phyloP scores from a whole-genome alignment of 2,888 invertebrate species.

The Habroteleia sp. region DNA sequence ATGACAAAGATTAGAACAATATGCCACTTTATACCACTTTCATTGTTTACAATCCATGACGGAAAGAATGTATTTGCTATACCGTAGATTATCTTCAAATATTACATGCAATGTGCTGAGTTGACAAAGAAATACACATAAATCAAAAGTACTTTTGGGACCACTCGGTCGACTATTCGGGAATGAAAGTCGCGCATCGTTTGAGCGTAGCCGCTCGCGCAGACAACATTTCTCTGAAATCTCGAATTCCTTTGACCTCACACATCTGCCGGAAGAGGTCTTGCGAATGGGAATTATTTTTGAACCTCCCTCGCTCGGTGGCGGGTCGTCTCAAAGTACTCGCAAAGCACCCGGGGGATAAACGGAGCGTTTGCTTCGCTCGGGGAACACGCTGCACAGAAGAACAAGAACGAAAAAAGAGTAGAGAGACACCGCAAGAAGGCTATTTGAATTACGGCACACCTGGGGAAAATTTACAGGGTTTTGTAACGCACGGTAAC shows the following conservation, averaged over 20 bases:
- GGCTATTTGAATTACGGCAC: constrained; percentile 60
- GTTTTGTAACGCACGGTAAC: constrained; percentile 39
- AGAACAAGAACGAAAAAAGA: constrained; percentile 36
- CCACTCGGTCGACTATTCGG: constrained; percentile 25
- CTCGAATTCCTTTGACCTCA: constrained; percentile 58
- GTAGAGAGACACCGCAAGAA: constrained; percentile 52
- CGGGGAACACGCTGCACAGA: constrained; percentile 24
- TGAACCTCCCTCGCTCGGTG: constrained; percentile 51
- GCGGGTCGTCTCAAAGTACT: constrained; percentile 57
- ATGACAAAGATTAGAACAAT: too few species aligned
- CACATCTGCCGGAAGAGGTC: constrained; percentile 40
- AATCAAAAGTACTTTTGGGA: constrained; percentile 62
- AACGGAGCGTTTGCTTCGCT: constrained; percentile 51
- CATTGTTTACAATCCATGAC: too few species aligned
- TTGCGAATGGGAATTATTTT: constrained; percentile 63
- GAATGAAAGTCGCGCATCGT: constrained; percentile 48
- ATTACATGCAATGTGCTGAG: constrained; percentile 32
- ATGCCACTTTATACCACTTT: too few species aligned
- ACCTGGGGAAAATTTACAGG: constrained; percentile 63
- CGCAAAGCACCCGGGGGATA: constrained; percentile 61
- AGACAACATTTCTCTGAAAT: constrained; percentile 49
- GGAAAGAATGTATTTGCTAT: too few species aligned
- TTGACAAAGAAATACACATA: constrained; percentile 59
- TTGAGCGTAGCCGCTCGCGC: constrained; percentile 19
- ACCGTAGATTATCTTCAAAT: too few species aligned